Evolutionary conservation across 2,797 vertebrate genomes (phyloP), one percentile per base, ranked within the genome.

Genomic region (Propithecus deckenii): DNA sequence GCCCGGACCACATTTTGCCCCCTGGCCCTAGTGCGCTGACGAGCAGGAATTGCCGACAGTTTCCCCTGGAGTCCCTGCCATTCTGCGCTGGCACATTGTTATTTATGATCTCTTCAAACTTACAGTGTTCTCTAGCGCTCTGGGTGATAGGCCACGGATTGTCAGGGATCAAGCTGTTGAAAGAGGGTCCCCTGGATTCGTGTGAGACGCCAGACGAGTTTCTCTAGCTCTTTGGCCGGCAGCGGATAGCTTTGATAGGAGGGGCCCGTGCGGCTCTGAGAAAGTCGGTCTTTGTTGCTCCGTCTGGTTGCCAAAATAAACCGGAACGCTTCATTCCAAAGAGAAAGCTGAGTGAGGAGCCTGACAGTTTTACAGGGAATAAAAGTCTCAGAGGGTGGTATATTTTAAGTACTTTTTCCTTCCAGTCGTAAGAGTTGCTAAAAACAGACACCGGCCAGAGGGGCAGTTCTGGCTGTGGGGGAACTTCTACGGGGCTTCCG

Each of bases 321-420:
- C 63, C 90, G 35, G 93, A 97, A 88, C 5, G 85, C 96, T 55
- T 90, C 96, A 76, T 92, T 96, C 95, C 96, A 89, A 93, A 89
- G 96, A 98, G 97, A 90, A 96, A 59, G 94, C 94, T 83, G 97
- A 98, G 95, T 72, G 96, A 98, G 97, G 76, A 95, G 92, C 85
- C 96, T 78, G 94, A 92, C 94, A 92, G 96, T 93, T 94, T 97
- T 94, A 91, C n/a, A 86, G 71, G 94, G 96, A 93, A 90, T 80
- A 43, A 95, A 97, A 97, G 95, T 95, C 92, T 92, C 95, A 93
- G 89, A 97, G 92, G 30, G 1, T 52, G 17, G 91, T 97, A 7
- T 94, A 95, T 96, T 94, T 96, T 96, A 97, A 57, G 97, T 93
- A 92, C 89, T 92, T 86, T 92, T 97, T 95, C 94, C 86, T 89